A percentile compares a stretch with the other conserved stretches of the same genome.
Conservation (phyloP, 2,113 vertebrate genomes). For the Cyphomyrus discorhynchus region DNA sequence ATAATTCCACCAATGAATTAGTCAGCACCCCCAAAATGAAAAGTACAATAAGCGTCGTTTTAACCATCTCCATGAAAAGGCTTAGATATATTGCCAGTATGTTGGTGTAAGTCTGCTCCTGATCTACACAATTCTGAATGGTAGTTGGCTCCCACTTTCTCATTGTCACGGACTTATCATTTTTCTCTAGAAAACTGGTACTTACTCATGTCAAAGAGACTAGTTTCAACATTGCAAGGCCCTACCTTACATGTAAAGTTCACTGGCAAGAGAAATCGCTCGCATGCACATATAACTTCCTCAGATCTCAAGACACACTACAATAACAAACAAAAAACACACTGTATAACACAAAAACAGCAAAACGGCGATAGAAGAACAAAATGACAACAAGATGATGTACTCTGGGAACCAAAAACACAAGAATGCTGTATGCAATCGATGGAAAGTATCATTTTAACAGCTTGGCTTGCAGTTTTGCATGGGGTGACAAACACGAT, state of each 20-base stretch:
- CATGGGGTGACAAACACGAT: no score
- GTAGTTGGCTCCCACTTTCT: not conserved
- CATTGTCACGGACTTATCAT: not conserved
- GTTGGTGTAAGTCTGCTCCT: no score
- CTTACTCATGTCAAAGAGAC: not conserved
- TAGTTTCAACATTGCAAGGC: not conserved
- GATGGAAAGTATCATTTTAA: not conserved
- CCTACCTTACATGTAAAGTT: not conserved
- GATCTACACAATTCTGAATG: not conserved
- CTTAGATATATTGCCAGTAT: no score
- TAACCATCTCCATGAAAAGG: no score
- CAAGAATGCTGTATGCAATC: not conserved
- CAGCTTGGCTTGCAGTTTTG: not conserved
- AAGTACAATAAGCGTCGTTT: no score
- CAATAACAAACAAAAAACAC: not conserved
- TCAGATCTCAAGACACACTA: not conserved
- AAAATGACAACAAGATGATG: not conserved
- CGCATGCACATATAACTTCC: not conserved
- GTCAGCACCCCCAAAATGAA: no score
- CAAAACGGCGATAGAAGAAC: not conserved
- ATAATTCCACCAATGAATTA: no score
- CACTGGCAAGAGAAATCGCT: not conserved
- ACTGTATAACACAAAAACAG: no score
- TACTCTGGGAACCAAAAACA: not conserved
- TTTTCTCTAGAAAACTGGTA: not conserved